These are phyloP conservation scores for Euplagia quadripunctaria DNA, from an alignment of 2,888 invertebrate species.

Conservation along the genomic window DNA sequence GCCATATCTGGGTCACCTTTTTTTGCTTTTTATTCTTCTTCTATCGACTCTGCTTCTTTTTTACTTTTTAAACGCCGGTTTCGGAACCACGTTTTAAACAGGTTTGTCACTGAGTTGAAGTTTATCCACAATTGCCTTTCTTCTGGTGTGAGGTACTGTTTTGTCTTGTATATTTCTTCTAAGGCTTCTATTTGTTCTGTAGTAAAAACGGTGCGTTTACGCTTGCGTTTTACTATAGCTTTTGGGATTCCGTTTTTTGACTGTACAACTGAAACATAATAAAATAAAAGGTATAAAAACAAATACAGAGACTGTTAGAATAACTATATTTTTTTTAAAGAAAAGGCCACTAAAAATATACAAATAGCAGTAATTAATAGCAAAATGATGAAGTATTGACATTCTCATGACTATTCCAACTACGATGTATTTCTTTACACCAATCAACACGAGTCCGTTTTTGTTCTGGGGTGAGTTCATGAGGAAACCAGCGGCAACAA, in stretches of 20 bases:
- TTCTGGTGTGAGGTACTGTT: neutral
- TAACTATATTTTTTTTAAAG: too few relatives aligned
- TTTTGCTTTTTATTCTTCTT: neutral
- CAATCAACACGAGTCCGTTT: too few relatives aligned
- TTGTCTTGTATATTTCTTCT: neutral
- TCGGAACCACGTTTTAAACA: slow-evolving; percentile 8
- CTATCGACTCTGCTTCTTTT: neutral
- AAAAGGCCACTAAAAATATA: too few relatives aligned
- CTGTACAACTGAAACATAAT: neutral
- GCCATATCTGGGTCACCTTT: neutral
- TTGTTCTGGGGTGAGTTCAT: too few relatives aligned
- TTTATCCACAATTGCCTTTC: neutral
- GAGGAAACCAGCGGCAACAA: too few relatives aligned
- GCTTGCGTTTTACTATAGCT: neutral
- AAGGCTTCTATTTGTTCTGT: neutral
- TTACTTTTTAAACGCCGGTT: slow-evolving; percentile 3
- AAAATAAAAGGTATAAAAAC: neutral
- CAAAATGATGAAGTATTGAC: too few relatives aligned
- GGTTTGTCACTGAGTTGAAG: neutral
- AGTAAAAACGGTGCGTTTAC: slow-evolving; percentile 1
- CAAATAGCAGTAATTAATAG: too few relatives aligned
- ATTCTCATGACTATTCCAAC: too few relatives aligned
- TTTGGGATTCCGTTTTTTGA: neutral
- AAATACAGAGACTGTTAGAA: too few relatives aligned
- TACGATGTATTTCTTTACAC: too few relatives aligned